Base-by-base conservation (phyloP, 2,113 vertebrate species). In the Vicugna pacos region DNA sequence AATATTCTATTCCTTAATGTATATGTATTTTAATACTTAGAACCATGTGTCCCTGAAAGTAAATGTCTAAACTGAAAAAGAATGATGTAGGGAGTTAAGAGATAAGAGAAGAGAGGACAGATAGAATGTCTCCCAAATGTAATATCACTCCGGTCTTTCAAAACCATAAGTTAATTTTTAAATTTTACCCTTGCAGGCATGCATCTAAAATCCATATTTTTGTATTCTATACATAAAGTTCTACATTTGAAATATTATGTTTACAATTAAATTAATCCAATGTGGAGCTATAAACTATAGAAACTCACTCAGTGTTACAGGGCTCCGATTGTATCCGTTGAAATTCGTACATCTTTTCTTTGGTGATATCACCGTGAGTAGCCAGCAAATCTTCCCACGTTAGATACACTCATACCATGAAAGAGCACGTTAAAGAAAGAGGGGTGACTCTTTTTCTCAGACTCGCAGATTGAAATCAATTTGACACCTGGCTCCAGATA, bases 221-320 rank as follows among this genome's bases (percentile, higher is more conserved):
- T 75, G 10, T 38, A 52, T 70, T 86, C 5, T 52, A 5, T 11
- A 56, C 48, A 52, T 84, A 60, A 88, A 67, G 15, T 58, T 54
- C 75, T 92, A n/a, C 14, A 58, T 91, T 72, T 93, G 76, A 80
- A 77, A 60, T 93, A 42, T 38, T 85, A 22, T 48, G 65, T 72
- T 93, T 94, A 28, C 79, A 72, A 86, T 56, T 38, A 65, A 90
- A 81, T 92, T 88, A 80, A 64, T 64, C 84, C 24, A 65, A 1
- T 4, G 12, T 65, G 48, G 6, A 86, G 6, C 46, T 80, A 26
- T 46, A 65, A 32, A 90, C 81, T 84, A 8, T 13, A 75, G 38
- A 80, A 84, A 52, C n/a, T 70, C 38, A 38, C 15, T 76, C 70
- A 1, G 8, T 65, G 14, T 46, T 62, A 38, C 3, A 24, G 22